phyloP scores from a whole-genome alignment of 2,888 invertebrate genomes.

The Plebejus anna region DNA sequence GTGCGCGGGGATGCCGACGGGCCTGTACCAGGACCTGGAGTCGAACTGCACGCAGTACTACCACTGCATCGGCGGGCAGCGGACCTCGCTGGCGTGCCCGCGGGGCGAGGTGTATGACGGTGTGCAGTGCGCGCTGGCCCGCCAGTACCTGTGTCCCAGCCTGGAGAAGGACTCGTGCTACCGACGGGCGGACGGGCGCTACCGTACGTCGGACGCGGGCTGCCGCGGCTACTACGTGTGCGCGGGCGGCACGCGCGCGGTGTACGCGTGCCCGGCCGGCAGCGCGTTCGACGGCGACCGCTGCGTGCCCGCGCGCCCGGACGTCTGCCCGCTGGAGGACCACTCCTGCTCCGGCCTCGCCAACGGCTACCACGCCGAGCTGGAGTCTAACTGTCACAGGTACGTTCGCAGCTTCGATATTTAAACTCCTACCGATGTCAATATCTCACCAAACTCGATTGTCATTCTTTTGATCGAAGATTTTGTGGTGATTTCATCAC shows the following conservation, averaged over 20 bases:
- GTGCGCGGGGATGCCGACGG: conserved; percentile 74
- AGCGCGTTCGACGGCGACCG: conserved; percentile 78
- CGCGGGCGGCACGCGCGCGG: conserved; percentile 75
- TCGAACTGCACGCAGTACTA: conserved; percentile 76
- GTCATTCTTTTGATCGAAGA: no score
- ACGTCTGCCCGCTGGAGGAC: conserved; percentile 60
- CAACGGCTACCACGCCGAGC: conserved; percentile 80
- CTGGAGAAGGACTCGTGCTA: conserved; percentile 74
- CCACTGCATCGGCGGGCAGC: conserved; percentile 66
- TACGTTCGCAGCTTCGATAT: conserved; percentile 37
- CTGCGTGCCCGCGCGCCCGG: conserved; percentile 64
- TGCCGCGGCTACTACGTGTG: conserved; percentile 82
- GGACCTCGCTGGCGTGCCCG: conserved; percentile 64
- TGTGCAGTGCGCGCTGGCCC: conserved; percentile 57
- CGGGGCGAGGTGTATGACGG: conserved; percentile 68
- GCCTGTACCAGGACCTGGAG: conserved; percentile 75
- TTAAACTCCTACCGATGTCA: no score
- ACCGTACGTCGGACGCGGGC: conserved; percentile 70
- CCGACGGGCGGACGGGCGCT: conserved; percentile 76
- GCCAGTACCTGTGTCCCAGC: conserved; percentile 67
- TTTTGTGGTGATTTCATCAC: no score
- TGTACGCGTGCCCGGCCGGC: conserved; percentile 77
- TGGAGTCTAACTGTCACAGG: conserved; percentile 75
- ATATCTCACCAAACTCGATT: no score
- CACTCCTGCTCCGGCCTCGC: conserved; percentile 70